Conservation (phyloP, 2,888 invertebrate genomes). For the Drosophila helvetica region DNA sequence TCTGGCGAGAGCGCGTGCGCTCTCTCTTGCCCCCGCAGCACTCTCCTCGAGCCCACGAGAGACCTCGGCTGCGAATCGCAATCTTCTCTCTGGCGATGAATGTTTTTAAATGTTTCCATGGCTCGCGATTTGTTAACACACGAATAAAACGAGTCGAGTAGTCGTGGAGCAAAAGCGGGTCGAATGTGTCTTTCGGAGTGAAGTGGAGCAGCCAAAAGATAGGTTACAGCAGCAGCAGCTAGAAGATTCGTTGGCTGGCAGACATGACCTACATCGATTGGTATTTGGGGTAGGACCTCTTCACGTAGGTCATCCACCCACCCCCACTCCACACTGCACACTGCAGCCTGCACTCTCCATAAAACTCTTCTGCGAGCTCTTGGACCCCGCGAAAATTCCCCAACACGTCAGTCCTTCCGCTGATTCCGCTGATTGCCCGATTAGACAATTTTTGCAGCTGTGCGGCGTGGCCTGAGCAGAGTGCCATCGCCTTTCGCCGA, state of each 20-base stretch:
- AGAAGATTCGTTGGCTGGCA: neutral
- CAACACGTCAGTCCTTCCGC: neutral
- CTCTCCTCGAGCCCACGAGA: neutral
- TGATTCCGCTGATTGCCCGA: slow-evolving; percentile 22
- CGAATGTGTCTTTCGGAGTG: slow-evolving; percentile 4
- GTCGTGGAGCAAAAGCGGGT: slow-evolving; percentile 20
- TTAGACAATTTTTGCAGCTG: slow-evolving; percentile 41
- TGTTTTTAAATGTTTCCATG: slow-evolving; percentile 25
- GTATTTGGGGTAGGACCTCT: slow-evolving; percentile 67
- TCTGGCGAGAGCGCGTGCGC: slow-evolving; percentile 67
- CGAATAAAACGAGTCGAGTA: neutral
- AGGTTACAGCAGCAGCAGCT: neutral
- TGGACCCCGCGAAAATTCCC: neutral
- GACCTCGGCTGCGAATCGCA: slow-evolving; percentile 1
- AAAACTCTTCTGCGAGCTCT: neutral
- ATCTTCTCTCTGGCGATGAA: slow-evolving; percentile 16
- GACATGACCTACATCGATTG: slow-evolving; percentile 58
- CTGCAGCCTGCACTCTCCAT: neutral
- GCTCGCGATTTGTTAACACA: slow-evolving; percentile 26
- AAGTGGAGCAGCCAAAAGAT: slow-evolving; percentile 7
- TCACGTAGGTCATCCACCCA: slow-evolving; percentile 34
- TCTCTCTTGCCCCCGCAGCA: slow-evolving; percentile 25
- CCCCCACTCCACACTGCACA: neutral
- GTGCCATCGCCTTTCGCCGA: slow-evolving; percentile 14
- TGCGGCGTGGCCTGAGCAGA: slow-evolving; percentile 34